A percentile compares a stretch with the other conserved stretches of the same genome.
phyloP scores from a whole-genome alignment of 2,113 vertebrate species.

The Orycteropus afer region DNA sequence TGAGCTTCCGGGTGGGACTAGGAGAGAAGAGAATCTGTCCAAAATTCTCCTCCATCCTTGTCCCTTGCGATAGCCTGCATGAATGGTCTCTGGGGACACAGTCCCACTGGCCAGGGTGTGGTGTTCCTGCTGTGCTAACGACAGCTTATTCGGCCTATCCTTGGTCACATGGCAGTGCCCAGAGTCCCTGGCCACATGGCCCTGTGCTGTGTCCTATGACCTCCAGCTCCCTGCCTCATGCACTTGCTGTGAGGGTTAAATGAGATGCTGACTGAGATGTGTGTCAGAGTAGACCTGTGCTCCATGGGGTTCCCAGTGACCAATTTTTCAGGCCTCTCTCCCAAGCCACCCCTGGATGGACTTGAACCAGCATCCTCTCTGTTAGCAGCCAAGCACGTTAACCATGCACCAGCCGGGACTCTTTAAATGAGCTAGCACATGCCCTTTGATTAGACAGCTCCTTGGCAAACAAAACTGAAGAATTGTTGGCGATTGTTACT shows the following conservation, averaged over 20 bases:
- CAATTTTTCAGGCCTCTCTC: background rate
- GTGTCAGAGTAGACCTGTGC: background rate
- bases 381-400: background rate
- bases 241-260: background rate
- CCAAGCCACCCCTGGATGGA: background rate
- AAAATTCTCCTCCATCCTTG: background rate
- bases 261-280: background rate
- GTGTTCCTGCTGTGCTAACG: background rate
- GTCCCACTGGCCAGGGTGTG: background rate
- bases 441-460: background rate
- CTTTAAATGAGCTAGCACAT: background rate
- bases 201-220: background rate
- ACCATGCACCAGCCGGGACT: background rate
- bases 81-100: too few relatives aligned
- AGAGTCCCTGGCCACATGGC: rapidly evolving
- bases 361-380: background rate
- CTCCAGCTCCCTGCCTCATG: background rate
- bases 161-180: background rate
- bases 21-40: background rate
- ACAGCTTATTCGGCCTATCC: background rate
- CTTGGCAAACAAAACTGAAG: background rate
- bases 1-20: background rate
- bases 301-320: background rate
- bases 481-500: background rate
- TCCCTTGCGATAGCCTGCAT: background rate